Conservation (phyloP, 1,140 invertebrate genomes). For the Bombus ignitus region DNA sequence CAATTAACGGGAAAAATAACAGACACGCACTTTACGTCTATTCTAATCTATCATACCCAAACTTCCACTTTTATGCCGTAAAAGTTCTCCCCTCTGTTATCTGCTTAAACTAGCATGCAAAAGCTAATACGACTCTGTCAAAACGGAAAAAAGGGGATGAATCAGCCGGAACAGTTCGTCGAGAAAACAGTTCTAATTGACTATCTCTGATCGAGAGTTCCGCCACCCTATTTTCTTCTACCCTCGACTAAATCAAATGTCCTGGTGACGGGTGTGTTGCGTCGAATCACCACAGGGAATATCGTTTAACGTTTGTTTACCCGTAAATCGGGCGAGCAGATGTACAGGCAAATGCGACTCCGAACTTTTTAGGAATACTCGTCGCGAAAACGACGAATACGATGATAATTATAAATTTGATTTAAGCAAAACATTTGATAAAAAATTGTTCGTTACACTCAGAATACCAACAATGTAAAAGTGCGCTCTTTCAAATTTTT, state of each 20-base stretch:
- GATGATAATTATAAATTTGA: not conserved
- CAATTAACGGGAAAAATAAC: not conserved
- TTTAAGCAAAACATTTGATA: not conserved
- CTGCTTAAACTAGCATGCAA: conserved; percentile 16
- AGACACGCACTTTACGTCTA: not conserved
- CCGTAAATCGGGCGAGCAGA: conserved; percentile 27
- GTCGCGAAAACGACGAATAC: not conserved
- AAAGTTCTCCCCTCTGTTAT: not conserved
- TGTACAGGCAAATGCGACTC: not conserved
- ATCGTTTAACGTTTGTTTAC: conserved; percentile 47
- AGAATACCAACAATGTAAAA: too few relatives aligned
- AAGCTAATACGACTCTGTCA: not conserved
- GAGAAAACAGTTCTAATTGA: conserved; percentile 43
- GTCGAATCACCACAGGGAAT: conserved; percentile 37
- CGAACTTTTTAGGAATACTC: not conserved
- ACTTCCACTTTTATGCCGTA: too few relatives aligned
- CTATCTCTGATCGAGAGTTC: conserved; percentile 29
- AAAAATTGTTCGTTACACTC: not conserved
- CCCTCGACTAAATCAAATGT: conserved; percentile 30
- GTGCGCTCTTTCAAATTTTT: too few relatives aligned
- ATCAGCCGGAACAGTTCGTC: conserved; percentile 24
- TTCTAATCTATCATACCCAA: not conserved
- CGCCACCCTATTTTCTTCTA: conserved; percentile 6
- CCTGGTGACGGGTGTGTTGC: conserved; percentile 15
- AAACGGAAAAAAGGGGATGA: conserved; percentile 18